Conservation (phyloP, 2,888 invertebrate genomes). For the Creontiades dilutus region DNA sequence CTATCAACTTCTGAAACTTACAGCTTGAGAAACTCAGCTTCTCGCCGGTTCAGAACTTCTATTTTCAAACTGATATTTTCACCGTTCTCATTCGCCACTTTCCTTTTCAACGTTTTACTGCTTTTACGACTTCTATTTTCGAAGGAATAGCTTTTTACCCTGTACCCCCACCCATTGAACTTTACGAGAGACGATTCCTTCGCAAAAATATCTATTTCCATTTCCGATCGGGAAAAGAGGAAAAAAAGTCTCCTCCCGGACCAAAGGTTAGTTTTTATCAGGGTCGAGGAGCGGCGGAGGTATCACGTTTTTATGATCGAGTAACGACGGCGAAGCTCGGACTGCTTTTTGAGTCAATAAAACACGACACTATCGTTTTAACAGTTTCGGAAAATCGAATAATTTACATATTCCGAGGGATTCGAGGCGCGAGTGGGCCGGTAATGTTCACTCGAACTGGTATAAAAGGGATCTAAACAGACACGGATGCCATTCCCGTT, state of each 20-base stretch:
- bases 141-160: background rate
- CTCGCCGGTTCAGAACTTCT: background rate
- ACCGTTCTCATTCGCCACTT: background rate
- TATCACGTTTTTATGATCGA: slow-evolving; percentile 3
- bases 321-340: background rate
- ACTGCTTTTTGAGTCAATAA: background rate
- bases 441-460: slow-evolving; percentile 17
- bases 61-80: slow-evolving; percentile 17
- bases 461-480: slow-evolving; percentile 1
- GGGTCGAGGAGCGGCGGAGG: background rate
- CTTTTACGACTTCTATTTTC: slow-evolving; percentile 39
- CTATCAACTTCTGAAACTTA: background rate
- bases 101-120: slow-evolving; percentile 16
- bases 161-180: background rate
- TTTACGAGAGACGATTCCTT: background rate
- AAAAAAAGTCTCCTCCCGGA: background rate
- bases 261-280: slow-evolving; percentile 27
- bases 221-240: background rate
- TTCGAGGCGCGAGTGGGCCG: slow-evolving; percentile 28
- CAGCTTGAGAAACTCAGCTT: background rate
- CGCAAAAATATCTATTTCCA: slow-evolving; percentile 2
- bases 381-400: slow-evolving; percentile 19
- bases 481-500: background rate
- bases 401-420: slow-evolving; percentile 10
- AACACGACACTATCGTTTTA: slow-evolving; percentile 30